Evolutionary conservation across 1,140 invertebrate species (phyloP).

Genomic region (Diplogasteroides magnus): DNA sequence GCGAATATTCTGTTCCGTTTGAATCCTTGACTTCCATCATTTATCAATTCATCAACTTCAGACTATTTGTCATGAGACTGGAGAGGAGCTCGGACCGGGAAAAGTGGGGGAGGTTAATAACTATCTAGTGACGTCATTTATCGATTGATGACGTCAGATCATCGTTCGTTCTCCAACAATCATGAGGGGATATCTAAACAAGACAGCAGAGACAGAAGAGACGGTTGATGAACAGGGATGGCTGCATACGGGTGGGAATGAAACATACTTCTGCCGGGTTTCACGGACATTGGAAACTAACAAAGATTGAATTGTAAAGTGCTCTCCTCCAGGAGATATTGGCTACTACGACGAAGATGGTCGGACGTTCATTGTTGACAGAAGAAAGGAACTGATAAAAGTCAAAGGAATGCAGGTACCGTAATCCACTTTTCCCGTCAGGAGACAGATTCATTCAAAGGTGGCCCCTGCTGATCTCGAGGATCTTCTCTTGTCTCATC

Average conservation of each 20-base stretch:
- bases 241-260: slow-evolving; percentile 68
- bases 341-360: not conserved
- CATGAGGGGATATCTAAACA: slow-evolving; percentile 68
- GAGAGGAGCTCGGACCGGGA: not conserved
- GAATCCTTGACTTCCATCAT: not conserved
- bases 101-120: not conserved
- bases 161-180: slow-evolving; percentile 53
- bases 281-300: slow-evolving; percentile 5
- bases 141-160: slow-evolving; percentile 46
- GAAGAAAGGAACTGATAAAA: not conserved
- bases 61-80: not conserved
- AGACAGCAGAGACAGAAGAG: slow-evolving; percentile 68
- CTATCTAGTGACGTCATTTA: slow-evolving; percentile 19
- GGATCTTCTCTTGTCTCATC: slow-evolving; percentile 68
- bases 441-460: too few species aligned
- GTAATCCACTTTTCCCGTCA: too few species aligned
- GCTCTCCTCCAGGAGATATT: not conserved
- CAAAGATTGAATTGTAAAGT: too few species aligned
- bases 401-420: slow-evolving; percentile 52
- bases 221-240: slow-evolving; percentile 67
- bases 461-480: slow-evolving; percentile 78
- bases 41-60: too few species aligned
- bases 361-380: not conserved
- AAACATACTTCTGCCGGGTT: too few species aligned
- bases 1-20: not conserved